phyloP scores from a whole-genome alignment of 2,113 vertebrate species.

The Sminthopsis crassicaudata region DNA sequence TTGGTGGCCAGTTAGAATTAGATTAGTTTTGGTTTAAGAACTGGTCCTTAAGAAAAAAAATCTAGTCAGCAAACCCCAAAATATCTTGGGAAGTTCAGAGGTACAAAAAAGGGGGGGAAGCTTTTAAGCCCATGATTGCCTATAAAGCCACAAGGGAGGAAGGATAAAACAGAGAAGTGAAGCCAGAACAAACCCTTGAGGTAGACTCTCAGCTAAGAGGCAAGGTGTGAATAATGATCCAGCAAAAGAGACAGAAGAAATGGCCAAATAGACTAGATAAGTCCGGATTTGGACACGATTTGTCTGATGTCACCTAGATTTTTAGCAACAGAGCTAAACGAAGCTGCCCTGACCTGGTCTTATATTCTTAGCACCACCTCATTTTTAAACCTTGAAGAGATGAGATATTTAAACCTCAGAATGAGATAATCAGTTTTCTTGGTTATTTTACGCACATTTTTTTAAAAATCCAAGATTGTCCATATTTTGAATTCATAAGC shows the following conservation, averaged over 20 bases:
- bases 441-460: neutral
- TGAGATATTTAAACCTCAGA: neutral
- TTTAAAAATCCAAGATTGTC: neutral
- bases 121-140: neutral
- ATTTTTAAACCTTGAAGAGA: neutral
- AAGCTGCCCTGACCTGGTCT: neutral
- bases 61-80: too few relatives aligned
- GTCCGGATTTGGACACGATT: neutral
- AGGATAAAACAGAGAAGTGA: neutral
- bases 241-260: neutral
- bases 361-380: neutral
- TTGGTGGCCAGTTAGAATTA: too few relatives aligned
- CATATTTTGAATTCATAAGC: slow-evolving; percentile 21
- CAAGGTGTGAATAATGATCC: neutral
- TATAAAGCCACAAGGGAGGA: neutral
- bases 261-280: neutral
- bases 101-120: too few relatives aligned
- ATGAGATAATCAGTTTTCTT: neutral
- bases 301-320: neutral
- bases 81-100: too few relatives aligned
- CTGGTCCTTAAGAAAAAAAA: too few relatives aligned
- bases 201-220: neutral
- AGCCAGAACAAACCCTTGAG: neutral
- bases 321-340: neutral
- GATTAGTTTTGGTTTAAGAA: too few relatives aligned